Percentiles rank a stretch among this genome's conserved stretches.
These are phyloP conservation scores for Trachelus iudaicus DNA, from an alignment of 2,888 invertebrate genomes.

Conservation along the genomic window DNA sequence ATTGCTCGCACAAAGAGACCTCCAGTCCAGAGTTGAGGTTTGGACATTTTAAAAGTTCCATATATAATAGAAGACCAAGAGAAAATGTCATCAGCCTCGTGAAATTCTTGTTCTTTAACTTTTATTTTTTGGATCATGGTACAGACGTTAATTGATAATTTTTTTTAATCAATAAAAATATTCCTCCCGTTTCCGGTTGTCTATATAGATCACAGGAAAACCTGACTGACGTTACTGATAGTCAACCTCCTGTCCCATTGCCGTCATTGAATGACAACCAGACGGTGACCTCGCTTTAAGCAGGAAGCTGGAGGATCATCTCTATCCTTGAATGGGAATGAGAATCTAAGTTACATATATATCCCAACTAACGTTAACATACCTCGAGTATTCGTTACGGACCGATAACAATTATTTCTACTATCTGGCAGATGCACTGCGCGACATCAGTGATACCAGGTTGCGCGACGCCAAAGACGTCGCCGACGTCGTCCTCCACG, in stretches of 20 bases:
- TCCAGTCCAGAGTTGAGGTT: constrained; percentile 17
- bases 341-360: background rate
- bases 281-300: background rate
- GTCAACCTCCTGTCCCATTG: background rate
- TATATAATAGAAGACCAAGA: background rate
- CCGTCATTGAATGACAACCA: background rate
- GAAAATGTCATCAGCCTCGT: background rate
- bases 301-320: background rate
- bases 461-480: constrained; percentile 23
- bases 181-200: background rate
- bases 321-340: background rate
- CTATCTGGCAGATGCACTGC: constrained; percentile 59
- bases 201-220: background rate
- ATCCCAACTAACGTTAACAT: background rate
- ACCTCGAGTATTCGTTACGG: constrained; percentile 56
- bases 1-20: constrained; percentile 55
- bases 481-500: background rate
- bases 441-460: constrained; percentile 52
- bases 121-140: background rate
- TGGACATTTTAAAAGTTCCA: constrained; percentile 31
- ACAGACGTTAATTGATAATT: background rate
- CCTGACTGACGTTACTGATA: background rate
- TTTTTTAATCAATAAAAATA: background rate
- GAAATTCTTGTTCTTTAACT: background rate
- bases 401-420: constrained; percentile 60